Conservation (phyloP, 2,888 invertebrate genomes). For the Drosophila trichaetosa region DNA sequence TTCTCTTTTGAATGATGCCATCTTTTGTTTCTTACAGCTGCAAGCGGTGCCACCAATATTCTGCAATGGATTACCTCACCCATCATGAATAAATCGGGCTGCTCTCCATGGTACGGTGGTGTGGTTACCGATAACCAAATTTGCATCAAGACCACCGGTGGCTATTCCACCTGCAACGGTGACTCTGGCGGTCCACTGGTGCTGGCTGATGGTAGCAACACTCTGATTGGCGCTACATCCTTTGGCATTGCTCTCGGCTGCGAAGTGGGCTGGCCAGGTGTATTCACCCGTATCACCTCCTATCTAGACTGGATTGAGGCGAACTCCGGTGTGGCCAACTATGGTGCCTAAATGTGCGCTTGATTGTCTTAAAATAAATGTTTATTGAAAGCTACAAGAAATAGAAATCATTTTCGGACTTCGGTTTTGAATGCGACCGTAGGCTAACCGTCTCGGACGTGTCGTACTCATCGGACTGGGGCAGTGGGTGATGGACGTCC, state of each 20-base stretch:
- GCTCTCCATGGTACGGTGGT: conserved; percentile 66
- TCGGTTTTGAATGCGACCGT: conserved; percentile 50
- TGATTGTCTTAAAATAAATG: conserved; percentile 52
- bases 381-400: conserved; percentile 70
- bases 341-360: conserved; percentile 25
- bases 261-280: conserved; percentile 81
- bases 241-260: conserved; percentile 82
- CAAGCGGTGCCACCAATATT: conserved; percentile 56
- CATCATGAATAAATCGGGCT: conserved; percentile 67
- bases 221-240: conserved; percentile 81
- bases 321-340: conserved; percentile 60
- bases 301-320: conserved; percentile 82
- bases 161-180: conserved; percentile 81
- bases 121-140: conserved; percentile 55
- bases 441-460: conserved; percentile 36
- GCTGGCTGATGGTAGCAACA: conserved; percentile 52
- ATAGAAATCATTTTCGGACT: conserved; percentile 63
- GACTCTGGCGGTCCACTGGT: conserved; percentile 84
- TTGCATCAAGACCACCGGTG: conserved; percentile 77
- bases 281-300: conserved; percentile 81
- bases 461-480: conserved; percentile 41
- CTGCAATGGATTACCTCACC: conserved; percentile 68
- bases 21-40: conserved; percentile 36
- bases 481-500: conserved; percentile 38
- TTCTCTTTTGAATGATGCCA: background rate